Evolutionary conservation across 2,888 invertebrate genomes (phyloP), one percentile per base, ranked within the genome.

Genomic region (Stenichneumon culpator): DNA sequence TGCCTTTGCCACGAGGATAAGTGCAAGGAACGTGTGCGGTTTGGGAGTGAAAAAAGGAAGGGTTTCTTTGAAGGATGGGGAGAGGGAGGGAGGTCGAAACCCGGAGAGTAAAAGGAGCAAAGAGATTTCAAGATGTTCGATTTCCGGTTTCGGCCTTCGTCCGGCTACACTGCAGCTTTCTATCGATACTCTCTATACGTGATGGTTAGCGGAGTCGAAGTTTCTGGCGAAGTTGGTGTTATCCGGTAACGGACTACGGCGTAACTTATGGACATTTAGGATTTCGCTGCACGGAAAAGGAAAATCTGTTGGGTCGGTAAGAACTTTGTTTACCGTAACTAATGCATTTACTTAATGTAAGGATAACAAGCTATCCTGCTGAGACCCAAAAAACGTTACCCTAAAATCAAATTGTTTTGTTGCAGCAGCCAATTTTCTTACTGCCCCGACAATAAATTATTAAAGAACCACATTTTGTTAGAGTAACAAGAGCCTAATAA

Each of bases 91-190:
- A 9, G 36, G 4, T 36, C 36, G 36, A 36, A 36, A 50, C 28
- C 52, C 28, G 25, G 47, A 11, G 44, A 80, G 44, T 50, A 52
- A 77, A 77, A 63, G 50, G 50, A 75, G 50, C 74, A 75, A 75
- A 75, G 63, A 65, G 74, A 75, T 65, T 75, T 75, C 74, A 65
- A 75, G 74, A 75, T 75, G 74, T 65, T 75, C 74, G 74, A 65
- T 75, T 65, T 32, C 19, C 65, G 65, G 65, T 75, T 75, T 75
- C 28, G 74, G 39, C 28, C 68, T 47, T 54, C 22, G 39, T 25
- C 47, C 25, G 19, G 39, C 4, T 36, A 54, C 60, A 60, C 16
- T 54, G 54, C 25, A 25, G 32, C 36, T 19, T 19, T 65, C 16
- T 19, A 11, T 65, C 65, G 32, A 36, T 65, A 36, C 36, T 32